phyloP scores from a whole-genome alignment of 2,113 vertebrate species.

The Pygoscelis antarcticus region DNA sequence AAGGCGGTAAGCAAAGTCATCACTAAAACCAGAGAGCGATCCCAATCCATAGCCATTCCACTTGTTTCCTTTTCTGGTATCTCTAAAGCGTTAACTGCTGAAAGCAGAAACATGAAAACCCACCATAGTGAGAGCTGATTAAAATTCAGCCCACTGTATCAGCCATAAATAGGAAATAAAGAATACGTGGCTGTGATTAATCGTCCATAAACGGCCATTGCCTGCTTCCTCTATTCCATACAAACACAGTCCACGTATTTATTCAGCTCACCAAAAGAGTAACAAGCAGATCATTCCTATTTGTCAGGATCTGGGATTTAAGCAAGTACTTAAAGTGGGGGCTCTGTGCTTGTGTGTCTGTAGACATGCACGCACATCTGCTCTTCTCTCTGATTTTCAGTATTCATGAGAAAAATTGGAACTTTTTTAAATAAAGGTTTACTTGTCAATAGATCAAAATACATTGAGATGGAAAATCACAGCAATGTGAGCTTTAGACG shows the following conservation, averaged over 20 bases:
- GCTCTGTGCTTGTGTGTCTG: not conserved
- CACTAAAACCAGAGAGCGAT: not conserved
- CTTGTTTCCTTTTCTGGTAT: not conserved
- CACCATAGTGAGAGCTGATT: conserved; percentile 26
- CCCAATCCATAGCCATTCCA: not conserved
- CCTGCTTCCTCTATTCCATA: not conserved
- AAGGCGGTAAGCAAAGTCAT: not conserved
- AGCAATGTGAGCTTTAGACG: not conserved
- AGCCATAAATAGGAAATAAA: conserved; percentile 64
- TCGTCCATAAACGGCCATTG: conserved; percentile 17
- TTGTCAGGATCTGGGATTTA: not conserved
- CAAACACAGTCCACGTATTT: not conserved
- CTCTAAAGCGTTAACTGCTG: conserved; percentile 38
- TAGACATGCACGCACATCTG: not conserved
- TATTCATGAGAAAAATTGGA: not conserved
- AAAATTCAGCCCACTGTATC: conserved; percentile 52
- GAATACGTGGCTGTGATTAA: conserved; percentile 57
- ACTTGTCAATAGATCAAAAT: not conserved
- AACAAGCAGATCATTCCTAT: conserved; percentile 7
- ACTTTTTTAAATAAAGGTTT: not conserved
- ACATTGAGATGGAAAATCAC: not conserved
- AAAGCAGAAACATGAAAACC: conserved; percentile 23
- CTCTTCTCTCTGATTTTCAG: not conserved
- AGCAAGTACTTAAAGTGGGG: not conserved
- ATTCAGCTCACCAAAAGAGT: not conserved